Conservation (phyloP, 2,113 vertebrate genomes). For the Seriola aureovittata region DNA sequence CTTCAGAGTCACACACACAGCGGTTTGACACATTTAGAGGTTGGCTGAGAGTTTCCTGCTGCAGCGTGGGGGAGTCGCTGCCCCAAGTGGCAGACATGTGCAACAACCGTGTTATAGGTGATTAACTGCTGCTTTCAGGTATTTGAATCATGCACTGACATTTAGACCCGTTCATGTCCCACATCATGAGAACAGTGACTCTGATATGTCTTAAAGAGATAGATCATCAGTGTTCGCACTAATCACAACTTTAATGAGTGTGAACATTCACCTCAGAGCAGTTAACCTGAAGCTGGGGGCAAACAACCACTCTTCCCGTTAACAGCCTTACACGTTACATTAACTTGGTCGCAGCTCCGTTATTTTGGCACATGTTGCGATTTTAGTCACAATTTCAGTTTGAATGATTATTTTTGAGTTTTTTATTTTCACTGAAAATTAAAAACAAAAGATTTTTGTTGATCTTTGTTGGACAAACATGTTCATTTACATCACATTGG, state of each 20-base stretch:
- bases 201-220: background rate
- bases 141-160: background rate
- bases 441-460: too few species aligned
- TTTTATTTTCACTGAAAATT: too few species aligned
- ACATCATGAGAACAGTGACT: conserved; percentile 2
- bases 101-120: background rate
- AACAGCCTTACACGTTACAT: background rate
- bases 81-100: conserved; percentile 35
- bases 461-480: too few species aligned
- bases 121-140: background rate
- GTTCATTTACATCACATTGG: too few species aligned
- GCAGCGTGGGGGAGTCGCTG: background rate
- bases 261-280: conserved; percentile 15
- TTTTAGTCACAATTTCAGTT: too few species aligned
- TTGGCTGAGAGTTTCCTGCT: conserved; percentile 28
- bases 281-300: conserved; percentile 36
- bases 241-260: conserved; percentile 12
- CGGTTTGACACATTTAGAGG: conserved; percentile 59
- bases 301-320: conserved; percentile 39
- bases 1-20: conserved; percentile 33
- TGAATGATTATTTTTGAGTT: too few species aligned
- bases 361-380: too few species aligned
- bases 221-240: conserved; percentile 2
- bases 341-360: too few species aligned
- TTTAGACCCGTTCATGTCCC: background rate